phyloP scores from a whole-genome alignment of 2,797 vertebrate genomes.

The Peromyscus attwateri region DNA sequence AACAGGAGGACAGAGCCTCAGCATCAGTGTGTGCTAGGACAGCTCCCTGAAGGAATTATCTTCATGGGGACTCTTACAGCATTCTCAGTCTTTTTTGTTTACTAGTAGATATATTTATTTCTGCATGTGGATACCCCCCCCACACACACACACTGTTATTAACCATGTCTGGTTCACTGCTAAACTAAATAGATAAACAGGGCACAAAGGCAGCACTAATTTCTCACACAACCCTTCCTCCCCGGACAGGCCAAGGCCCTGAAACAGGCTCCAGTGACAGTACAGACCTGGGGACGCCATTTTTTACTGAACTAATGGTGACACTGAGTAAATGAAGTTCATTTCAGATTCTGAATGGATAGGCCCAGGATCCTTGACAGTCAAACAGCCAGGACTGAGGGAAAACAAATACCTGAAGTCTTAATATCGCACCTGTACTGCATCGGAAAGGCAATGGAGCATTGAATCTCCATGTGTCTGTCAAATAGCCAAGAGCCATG shows the following conservation, averaged over 20 bases:
- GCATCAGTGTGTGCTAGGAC: background rate
- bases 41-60: background rate
- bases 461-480: background rate
- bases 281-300: background rate
- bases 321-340: conserved; percentile 66
- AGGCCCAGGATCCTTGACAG: conserved; percentile 31
- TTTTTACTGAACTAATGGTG: conserved; percentile 52
- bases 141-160: background rate
- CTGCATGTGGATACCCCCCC: background rate
- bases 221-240: background rate
- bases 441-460: background rate
- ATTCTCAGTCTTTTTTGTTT: background rate
- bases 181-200: background rate
- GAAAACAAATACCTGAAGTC: conserved; percentile 4
- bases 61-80: background rate
- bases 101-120: background rate
- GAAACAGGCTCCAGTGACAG: conserved; percentile 36
- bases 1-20: background rate
- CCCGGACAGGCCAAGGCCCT: conserved; percentile 71
- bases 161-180: background rate
- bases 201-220: background rate
- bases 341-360: conserved; percentile 67
- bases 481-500: background rate
- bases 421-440: background rate
- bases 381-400: background rate